Percentiles rank a stretch among this genome's conserved stretches.
phyloP scores from a whole-genome alignment of 1,140 invertebrate genomes.

The Lepidotrigona ventralis region DNA sequence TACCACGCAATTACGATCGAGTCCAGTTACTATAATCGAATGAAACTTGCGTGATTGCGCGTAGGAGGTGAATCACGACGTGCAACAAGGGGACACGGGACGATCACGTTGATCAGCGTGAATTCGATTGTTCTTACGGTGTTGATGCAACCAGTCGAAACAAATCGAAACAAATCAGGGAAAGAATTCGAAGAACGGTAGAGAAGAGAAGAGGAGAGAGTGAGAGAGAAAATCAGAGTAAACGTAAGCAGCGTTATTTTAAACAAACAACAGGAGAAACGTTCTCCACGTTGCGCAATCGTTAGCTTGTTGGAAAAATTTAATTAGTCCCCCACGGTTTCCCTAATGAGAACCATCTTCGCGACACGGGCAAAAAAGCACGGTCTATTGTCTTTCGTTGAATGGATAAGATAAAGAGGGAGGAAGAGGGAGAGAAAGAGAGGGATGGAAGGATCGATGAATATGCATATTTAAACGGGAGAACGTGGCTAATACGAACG shows the following conservation, averaged over 20 bases:
- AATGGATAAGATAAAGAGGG: background rate
- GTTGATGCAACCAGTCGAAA: background rate
- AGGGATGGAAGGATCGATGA: background rate
- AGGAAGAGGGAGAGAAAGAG: background rate
- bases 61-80: background rate
- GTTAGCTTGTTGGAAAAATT: conserved; percentile 24
- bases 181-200: background rate
- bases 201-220: background rate
- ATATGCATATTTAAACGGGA: conserved; percentile 29
- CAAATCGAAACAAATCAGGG: background rate
- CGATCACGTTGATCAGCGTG: background rate
- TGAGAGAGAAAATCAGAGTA: background rate
- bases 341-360: conserved; percentile 1
- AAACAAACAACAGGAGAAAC: conserved; percentile 25
- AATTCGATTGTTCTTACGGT: conserved; percentile 11
- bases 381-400: background rate
- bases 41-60: conserved; percentile 27
- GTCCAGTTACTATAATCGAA: conserved; percentile 26
- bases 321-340: conserved; percentile 29
- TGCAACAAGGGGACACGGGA: no score
- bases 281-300: conserved; percentile 23
- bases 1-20: conserved; percentile 23
- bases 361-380: background rate
- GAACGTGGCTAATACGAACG: conserved; percentile 9
- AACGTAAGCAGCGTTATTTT: background rate